Evolutionary conservation across 2,797 vertebrate genomes (phyloP), one percentile per base, ranked within the genome.

Genomic region (Rhabdomys pumilio): DNA sequence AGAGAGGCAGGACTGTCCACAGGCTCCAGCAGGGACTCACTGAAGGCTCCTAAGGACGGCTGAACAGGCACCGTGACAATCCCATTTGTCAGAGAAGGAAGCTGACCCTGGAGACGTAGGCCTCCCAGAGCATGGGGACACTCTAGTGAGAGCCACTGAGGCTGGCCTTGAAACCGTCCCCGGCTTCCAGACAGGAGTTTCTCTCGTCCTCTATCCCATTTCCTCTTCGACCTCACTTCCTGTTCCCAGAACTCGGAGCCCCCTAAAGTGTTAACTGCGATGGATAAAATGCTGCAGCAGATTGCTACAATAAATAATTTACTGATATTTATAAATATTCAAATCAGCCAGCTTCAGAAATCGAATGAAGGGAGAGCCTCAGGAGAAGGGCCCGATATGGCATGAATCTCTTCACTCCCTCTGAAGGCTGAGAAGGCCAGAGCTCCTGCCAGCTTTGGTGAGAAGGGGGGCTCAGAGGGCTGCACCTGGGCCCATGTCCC

Each of bases 261-360:
- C 98, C 98, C 98, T 98, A 98, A 99, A 99, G 98, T 98, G 99
- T 99, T 99, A 99, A 99, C 98, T 96, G 98, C 85, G 81, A 98
- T 98, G 97, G 98, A 98, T 98, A 98, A 98, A 99, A 99, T 98
- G 98, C 98, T 98, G 99, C 99, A 99, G 99, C 99, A 99, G 99
- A 99, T 99, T 99, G 99, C 99, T 99, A 99, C 99, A 99, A 99
- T 99, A 99, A 99, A 99, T 99, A 99, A 99, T 99, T 99, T 99
- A 99, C 99, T 99, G 99, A 98, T 99, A 99, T 99, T 99, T 99
- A 99, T 99, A 99, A 99, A 99, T 99, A 99, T 99, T 99, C 99
- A 99, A 99, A 99, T 99, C 99, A 98, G 99, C 98, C 98, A 95
- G 98, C 98, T 98, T 99, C 98, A 98, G 98, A 98, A 99, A 99